phyloP scores from a whole-genome alignment of 2,797 vertebrate species.

The Manis pentadactyla region DNA sequence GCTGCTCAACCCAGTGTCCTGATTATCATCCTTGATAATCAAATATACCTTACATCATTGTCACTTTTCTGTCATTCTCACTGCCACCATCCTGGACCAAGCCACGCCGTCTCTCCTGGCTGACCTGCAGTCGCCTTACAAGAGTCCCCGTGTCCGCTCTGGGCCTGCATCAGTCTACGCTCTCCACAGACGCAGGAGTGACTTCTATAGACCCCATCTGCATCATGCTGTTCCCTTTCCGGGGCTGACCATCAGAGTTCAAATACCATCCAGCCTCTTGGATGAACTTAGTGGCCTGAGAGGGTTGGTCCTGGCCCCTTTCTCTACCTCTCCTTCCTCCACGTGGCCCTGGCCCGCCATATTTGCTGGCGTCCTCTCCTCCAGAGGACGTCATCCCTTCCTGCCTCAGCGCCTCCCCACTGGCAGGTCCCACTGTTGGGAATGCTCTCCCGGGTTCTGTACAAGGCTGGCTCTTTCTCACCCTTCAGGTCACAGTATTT shows the following conservation, averaged over 20 bases:
- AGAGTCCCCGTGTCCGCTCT: rapidly evolving
- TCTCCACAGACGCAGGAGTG: neutral
- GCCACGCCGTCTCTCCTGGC: neutral
- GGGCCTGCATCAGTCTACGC: neutral
- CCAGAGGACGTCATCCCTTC: neutral
- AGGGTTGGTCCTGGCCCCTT: no score
- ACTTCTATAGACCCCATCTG: neutral
- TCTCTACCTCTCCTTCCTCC: neutral
- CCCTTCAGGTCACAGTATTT: neutral
- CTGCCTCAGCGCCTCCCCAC: neutral
- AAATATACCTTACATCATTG: neutral
- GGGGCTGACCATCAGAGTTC: neutral
- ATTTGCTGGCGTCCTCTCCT: neutral
- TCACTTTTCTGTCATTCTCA: neutral
- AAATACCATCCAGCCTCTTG: neutral
- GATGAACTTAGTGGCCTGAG: neutral
- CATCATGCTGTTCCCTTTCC: neutral
- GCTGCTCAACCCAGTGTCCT: neutral
- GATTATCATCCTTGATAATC: no score
- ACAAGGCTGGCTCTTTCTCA: neutral
- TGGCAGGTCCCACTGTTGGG: neutral
- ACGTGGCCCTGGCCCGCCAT: rapidly evolving
- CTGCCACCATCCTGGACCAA: neutral
- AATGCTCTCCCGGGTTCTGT: neutral
- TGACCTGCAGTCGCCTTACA: no score